Evolutionary conservation across 1,140 invertebrate genomes (phyloP), one percentile per base, ranked within the genome.

Genomic region (Onthophagus taurus): DNA sequence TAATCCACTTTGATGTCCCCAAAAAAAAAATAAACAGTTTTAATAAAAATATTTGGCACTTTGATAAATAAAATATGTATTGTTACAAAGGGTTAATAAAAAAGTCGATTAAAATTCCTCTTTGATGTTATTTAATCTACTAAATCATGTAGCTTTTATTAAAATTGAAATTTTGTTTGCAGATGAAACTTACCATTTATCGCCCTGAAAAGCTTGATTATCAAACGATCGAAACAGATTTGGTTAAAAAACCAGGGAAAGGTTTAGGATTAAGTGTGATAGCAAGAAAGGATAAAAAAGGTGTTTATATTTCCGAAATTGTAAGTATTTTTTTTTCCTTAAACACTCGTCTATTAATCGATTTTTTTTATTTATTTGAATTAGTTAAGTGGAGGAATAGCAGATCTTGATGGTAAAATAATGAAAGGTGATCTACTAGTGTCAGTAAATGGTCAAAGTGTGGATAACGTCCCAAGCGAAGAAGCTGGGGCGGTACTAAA

Each of bases 301-400:
- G 93, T 23, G 89, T 95, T 42, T 97, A 92, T 64, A 83, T 99
- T 46, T 89, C 87, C 16, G 94, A 98, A 64, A 77, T 98, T 59
- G 95, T 97, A 64, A 78, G 80, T 70, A 43, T 24, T 39, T 30
- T 39, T 34, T 45, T n/a, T n/a, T n/a, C n/a, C n/a, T n/a, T n/a
- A 29, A 29, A 29, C 7, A 29, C 5, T 26, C 24, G 11, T 5
- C 11, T 26, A 26, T 5, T 31, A 12, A 31, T 31, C 14, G 21
- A 39, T 6, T 23, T 39, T 14, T 24, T 38, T 35, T 6, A 45
- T 30, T 54, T n/a, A n/a, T n/a, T n/a, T n/a, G n/a, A n/a, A n/a
- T n/a, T n/a, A 93, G 89, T 72, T 91, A 2, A 78, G 82, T 44
- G 94, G 93, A 3, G 89, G 94, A 24, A 81, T 82, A 42, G 92